These are phyloP conservation scores for Sipha flava DNA, from an alignment of 1,140 invertebrate genomes.

Conservation along the genomic window DNA sequence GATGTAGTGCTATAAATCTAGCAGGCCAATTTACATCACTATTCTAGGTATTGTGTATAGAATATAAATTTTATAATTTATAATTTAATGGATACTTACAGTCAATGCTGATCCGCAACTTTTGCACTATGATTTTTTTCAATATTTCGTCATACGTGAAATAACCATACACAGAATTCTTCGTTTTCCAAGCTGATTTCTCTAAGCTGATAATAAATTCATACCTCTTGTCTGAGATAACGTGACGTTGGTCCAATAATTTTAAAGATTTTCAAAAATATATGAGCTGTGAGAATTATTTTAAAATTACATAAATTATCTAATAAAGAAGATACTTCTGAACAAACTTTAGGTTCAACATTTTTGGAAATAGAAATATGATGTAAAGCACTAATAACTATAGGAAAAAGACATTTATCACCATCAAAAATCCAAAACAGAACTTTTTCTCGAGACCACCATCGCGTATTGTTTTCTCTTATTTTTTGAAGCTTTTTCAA, in stretches of 20 bases:
- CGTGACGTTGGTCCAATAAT: background rate
- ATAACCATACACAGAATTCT: too few relatives aligned
- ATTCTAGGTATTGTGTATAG: too few relatives aligned
- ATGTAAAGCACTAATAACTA: background rate
- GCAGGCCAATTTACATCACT: too few relatives aligned
- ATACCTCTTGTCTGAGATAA: constrained; percentile 2
- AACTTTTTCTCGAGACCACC: background rate
- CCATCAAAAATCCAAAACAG: background rate
- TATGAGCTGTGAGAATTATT: background rate
- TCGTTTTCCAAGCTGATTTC: too few relatives aligned
- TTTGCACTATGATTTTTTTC: too few relatives aligned
- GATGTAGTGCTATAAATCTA: too few relatives aligned
- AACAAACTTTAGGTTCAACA: background rate
- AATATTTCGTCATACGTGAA: too few relatives aligned
- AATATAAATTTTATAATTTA: too few relatives aligned
- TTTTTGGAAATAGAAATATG: background rate
- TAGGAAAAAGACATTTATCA: background rate
- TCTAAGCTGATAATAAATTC: background rate
- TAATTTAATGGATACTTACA: too few relatives aligned
- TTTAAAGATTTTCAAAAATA: background rate
- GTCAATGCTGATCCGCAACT: too few relatives aligned
- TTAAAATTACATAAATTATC: background rate
- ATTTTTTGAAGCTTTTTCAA: background rate
- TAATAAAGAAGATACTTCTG: background rate
- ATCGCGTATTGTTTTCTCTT: background rate